Evolutionary conservation across 2,113 vertebrate genomes (phyloP).

Genomic region (Pachyramphus minor): DNA sequence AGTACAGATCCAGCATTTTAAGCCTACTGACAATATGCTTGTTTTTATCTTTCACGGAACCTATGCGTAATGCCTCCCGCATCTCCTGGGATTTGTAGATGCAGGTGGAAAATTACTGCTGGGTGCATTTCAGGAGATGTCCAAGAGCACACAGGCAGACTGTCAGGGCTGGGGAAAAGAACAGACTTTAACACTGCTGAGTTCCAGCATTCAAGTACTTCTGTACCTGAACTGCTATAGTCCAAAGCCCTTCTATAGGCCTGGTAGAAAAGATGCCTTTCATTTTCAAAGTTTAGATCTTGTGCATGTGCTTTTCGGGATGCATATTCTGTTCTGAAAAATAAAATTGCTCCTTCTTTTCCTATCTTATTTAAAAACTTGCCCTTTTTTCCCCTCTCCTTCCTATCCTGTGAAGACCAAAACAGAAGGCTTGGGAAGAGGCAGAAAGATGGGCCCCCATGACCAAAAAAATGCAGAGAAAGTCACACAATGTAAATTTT

Average conservation of each 20-base stretch:
- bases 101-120: constrained; percentile 57
- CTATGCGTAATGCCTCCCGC: not conserved
- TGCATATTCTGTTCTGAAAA: not conserved
- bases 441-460: not conserved
- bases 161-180: not conserved
- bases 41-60: not conserved
- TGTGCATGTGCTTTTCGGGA: not conserved
- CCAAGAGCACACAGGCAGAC: not conserved
- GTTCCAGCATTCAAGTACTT: not conserved
- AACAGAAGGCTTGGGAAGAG: not conserved
- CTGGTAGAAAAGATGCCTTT: not conserved
- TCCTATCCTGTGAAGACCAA: fast-evolving
- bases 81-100: not conserved
- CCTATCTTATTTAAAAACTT: not conserved
- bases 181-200: not conserved
- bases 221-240: not conserved
- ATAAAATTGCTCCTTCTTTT: not conserved
- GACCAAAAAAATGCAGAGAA: not conserved
- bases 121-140: not conserved
- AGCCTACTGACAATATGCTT: not conserved
- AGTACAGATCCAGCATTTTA: not conserved
- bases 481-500: not conserved
- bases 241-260: not conserved
- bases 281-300: not conserved
- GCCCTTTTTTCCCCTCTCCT: not conserved